phyloP scores from a whole-genome alignment of 2,888 invertebrate genomes.

The Cremastinae sp. region DNA sequence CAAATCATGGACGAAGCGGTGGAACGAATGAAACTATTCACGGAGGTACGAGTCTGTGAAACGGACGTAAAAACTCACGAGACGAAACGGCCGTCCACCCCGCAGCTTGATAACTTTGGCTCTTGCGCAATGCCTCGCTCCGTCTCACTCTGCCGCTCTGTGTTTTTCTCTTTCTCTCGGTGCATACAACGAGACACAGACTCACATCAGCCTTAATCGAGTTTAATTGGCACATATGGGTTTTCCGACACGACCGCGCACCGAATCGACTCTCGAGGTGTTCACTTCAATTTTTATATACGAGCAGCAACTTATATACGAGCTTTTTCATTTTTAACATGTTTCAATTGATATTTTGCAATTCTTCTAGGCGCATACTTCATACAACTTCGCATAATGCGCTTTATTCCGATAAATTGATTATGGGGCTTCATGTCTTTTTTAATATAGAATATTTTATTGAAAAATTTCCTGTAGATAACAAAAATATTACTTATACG shows the following conservation, averaged over 20 bases:
- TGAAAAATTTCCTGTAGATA: too few species aligned
- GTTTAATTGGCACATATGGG: slow-evolving; percentile 69
- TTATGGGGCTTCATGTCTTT: too few species aligned
- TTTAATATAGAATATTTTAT: too few species aligned
- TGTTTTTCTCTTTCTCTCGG: slow-evolving; percentile 7
- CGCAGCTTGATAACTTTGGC: slow-evolving; percentile 62
- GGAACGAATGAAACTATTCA: slow-evolving; percentile 44
- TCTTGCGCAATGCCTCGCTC: slow-evolving; percentile 66
- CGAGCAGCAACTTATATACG: too few species aligned
- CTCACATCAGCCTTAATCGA: slow-evolving; percentile 64
- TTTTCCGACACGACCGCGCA: slow-evolving; percentile 48
- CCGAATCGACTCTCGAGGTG: slow-evolving; percentile 25
- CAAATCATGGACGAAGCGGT: slow-evolving; percentile 15
- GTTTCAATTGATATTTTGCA: not conserved
- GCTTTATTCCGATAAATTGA: too few species aligned
- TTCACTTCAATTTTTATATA: slow-evolving; percentile 18
- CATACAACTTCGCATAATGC: too few species aligned
- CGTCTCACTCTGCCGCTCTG: slow-evolving; percentile 40
- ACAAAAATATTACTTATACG: too few species aligned
- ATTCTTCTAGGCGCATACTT: too few species aligned
- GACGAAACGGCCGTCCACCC: slow-evolving; percentile 62
- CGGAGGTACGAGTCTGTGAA: slow-evolving; percentile 37
- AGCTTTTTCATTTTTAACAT: not conserved
- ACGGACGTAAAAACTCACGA: slow-evolving; percentile 39
- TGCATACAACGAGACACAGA: slow-evolving; percentile 28